A percentile compares a stretch with the other conserved stretches of the same genome.
phyloP scores from a whole-genome alignment of 2,888 invertebrate species.

The Leptothorax acervorum region DNA sequence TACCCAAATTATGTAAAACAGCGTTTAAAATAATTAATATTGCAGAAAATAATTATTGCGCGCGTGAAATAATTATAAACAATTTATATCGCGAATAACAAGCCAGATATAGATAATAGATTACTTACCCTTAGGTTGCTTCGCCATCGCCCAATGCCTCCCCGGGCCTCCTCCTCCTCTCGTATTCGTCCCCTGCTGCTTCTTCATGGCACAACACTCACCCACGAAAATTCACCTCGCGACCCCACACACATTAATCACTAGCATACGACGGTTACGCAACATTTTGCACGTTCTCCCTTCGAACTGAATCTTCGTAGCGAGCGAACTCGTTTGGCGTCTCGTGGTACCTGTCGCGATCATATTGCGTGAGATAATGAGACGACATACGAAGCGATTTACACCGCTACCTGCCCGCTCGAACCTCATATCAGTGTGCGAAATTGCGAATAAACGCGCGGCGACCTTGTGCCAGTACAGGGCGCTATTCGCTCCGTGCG shows the following conservation, averaged over 20 bases:
- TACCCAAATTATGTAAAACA: not conserved
- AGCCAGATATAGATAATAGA: not conserved
- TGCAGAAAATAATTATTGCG: not conserved
- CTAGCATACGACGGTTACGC: not conserved
- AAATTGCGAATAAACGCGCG: not conserved
- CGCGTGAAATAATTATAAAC: not conserved
- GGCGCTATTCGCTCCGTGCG: too few species aligned
- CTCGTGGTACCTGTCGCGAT: not conserved
- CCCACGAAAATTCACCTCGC: not conserved
- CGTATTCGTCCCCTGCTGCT: not conserved
- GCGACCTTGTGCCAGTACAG: not conserved
- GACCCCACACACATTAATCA: not conserved
- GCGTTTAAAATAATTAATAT: not conserved
- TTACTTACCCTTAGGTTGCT: not conserved
- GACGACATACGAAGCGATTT: not conserved
- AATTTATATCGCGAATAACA: not conserved
- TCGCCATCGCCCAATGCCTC: not conserved
- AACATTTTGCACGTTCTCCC: not conserved
- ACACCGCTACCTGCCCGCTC: not conserved
- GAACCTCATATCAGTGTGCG: not conserved
- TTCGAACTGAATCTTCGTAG: not conserved
- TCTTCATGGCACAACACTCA: not conserved
- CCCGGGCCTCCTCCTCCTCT: not conserved
- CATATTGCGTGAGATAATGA: constrained; percentile 3
- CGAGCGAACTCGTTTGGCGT: not conserved